Evolutionary conservation across 2,888 invertebrate species (phyloP), one percentile per base, ranked within the genome.

Genomic region (Oligia fasciuncula): DNA sequence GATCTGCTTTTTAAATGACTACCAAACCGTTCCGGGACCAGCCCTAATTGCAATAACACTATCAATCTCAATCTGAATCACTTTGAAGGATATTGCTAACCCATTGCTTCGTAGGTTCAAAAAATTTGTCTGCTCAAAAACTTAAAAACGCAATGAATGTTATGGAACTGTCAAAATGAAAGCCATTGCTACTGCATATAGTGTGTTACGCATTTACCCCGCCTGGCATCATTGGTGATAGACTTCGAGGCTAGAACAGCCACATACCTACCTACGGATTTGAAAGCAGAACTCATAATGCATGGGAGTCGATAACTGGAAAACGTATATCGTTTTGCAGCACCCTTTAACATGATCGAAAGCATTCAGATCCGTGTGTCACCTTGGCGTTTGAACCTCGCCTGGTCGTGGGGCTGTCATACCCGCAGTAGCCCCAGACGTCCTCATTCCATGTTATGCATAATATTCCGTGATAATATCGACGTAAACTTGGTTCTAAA

Each of bases 381-480:
- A 88, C 85, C 83, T 83, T 90, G 76, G n/a, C 77, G 76, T 73
- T 76, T 84, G 77, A 78, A 65, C 69, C 60, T 71, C 74, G 69
- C 74, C 74, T 77, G 17, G 40, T 63, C 62, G 68, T 67, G 80
- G 68, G 82, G 80, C 81, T 87, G 86, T 86, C 90, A 88, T 82
- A 88, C 88, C 88, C 86, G 85, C 89, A 89, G 80, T 89, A 86
- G 83, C 80, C 89, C 90, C 91, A 93, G 92, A 91, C 92, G 93
- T 92, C 92, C 93, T 89, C 92, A 91, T 93, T 93, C 89, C 92
- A 91, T 92, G 87, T 90, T 92, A 93, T 92, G 93, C 92, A 93
- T 93, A 94, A 92, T 91, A 89, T 83, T 85, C 74, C 81, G 84
- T 87, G 92, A 92, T 92, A 93, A 91, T 89, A 90, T 90, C 88